Conservation (phyloP, 2,888 invertebrate genomes). For the Drosophila setosimentum region DNA sequence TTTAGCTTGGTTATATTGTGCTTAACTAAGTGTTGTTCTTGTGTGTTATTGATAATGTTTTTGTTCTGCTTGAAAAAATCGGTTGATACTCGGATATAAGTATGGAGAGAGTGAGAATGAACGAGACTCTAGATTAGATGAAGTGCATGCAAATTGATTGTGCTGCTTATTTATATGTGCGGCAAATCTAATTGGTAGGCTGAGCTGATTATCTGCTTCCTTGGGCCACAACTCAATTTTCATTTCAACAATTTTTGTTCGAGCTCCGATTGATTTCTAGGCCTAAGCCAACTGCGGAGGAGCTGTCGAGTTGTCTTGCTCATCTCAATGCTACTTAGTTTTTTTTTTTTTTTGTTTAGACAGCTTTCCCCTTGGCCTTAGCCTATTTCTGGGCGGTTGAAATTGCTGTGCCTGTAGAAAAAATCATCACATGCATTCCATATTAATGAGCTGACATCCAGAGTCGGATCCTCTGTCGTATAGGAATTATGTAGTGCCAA, state of each 20-base stretch:
- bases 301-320: constrained; percentile 8
- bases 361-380: constrained; percentile 29
- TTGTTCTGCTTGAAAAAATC: constrained; percentile 8
- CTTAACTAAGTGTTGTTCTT: not conserved
- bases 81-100: not conserved
- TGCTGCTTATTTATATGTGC: constrained; percentile 20
- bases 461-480: constrained; percentile 19
- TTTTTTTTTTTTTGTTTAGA: not conserved
- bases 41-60: not conserved
- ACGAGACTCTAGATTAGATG: not conserved
- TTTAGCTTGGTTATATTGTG: not conserved
- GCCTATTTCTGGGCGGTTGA: constrained; percentile 12
- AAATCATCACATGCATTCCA: constrained; percentile 54
- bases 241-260: constrained; percentile 17
- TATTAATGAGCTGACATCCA: constrained; percentile 57
- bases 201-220: constrained; percentile 25
- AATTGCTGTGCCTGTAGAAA: constrained; percentile 12
- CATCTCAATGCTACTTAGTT: constrained; percentile 12
- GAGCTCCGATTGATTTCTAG: constrained; percentile 53
- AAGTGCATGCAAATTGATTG: constrained; percentile 37
- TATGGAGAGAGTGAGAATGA: not conserved
- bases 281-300: not conserved
- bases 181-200: constrained; percentile 14
- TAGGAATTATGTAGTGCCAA: not conserved
- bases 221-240: constrained; percentile 37